These are phyloP conservation scores for Odocoileus hemionus DNA, from an alignment of 2,113 vertebrate species.

Conservation along the genomic window DNA sequence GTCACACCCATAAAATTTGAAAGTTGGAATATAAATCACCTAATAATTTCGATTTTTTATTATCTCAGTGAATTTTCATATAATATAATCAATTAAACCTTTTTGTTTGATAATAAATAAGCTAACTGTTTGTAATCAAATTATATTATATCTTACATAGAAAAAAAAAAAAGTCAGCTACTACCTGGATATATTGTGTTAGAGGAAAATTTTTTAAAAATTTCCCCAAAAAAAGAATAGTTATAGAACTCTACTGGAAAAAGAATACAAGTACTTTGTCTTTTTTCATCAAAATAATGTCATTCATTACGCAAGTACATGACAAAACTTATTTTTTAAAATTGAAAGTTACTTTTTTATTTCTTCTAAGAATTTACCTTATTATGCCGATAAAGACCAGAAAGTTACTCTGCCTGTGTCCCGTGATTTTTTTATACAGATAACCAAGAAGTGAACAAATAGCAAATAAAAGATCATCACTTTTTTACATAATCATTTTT, in stretches of 20 bases:
- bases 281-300: not conserved
- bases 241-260: not conserved
- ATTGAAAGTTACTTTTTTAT: not conserved
- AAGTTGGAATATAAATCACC: not conserved
- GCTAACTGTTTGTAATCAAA: not conserved
- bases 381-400: not conserved
- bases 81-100: not conserved
- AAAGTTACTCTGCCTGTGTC: not conserved
- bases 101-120: not conserved
- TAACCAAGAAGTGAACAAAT: constrained; percentile 36
- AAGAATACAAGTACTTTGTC: not conserved
- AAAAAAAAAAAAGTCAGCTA: not conserved
- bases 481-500: constrained; percentile 41
- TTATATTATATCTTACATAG: not conserved
- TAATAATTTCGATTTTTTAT: not conserved
- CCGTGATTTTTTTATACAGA: constrained; percentile 6
- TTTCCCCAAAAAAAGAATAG: not conserved
- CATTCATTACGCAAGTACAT: not conserved
- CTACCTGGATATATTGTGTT: not conserved
- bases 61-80: not conserved
- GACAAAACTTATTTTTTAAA: not conserved
- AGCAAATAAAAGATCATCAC: constrained; percentile 40
- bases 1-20: not conserved
- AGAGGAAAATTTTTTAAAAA: not conserved
- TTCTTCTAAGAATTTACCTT: not conserved